Evolutionary conservation across 2,888 invertebrate species (phyloP), one percentile per base, ranked within the genome.

Genomic region (Adineta ricciae): DNA sequence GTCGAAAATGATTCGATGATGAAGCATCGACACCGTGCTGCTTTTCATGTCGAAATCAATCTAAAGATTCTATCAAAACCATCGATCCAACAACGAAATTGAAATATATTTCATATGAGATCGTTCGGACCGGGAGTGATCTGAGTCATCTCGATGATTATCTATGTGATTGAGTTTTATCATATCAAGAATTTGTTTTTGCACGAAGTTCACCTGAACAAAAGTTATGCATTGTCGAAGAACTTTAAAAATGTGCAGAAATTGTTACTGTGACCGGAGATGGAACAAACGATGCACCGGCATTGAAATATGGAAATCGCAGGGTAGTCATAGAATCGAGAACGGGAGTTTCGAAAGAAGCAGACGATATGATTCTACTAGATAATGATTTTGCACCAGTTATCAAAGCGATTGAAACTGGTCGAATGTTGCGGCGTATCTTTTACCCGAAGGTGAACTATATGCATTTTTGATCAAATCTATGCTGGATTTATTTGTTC

Each of bases 311-410:
- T 32, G 27, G 11, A 19, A 19, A 32, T 73, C 73, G 19, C 16
- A 9, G 36, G 19, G 27, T 73, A 4, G 73, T 9, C 9, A 36
- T 36, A 9, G 16, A 73, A 73, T 32, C 27, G 8, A 9, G 96
- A 83, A 95, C 95, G 49, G 96, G 96, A 91, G 96, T 96, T 73
- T 96, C 96, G 86, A 96, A 96, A 90, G 87, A 88, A 84, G 88
- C 88, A n/a, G 88, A 86, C 54, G 87, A 87, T 84, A 87, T 87
- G 87, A 88, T n/a, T n/a, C n/a, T n/a, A n/a, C n/a, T n/a, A n/a
- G n/a, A n/a, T n/a, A n/a, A n/a, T n/a, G n/a, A n/a, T n/a, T n/a
- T n/a, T n/a, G n/a, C n/a, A n/a, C n/a, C n/a, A n/a, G n/a, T 88
- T 84, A 88, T 88, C 9, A 56, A 73, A 46, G 84, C 84, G 27